Evolutionary conservation across 2,797 vertebrate species (phyloP).

Genomic region (Lithobates pipiens): DNA sequence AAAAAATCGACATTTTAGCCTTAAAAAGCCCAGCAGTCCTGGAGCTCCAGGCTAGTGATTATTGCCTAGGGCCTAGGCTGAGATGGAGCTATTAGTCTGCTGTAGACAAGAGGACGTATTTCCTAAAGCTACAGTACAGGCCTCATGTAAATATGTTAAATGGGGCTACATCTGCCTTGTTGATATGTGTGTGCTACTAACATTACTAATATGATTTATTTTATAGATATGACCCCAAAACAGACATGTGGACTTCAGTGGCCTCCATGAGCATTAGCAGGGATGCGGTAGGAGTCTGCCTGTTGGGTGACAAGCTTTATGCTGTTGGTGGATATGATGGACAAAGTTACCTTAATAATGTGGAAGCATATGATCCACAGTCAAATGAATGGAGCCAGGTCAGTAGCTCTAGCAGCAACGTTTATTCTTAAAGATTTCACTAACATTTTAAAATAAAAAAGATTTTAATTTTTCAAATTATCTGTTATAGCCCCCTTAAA

Average conservation of each 20-base stretch:
- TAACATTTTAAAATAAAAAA: no score
- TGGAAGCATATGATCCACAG: constrained; percentile 96
- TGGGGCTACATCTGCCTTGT: background rate
- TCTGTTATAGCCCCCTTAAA: no score
- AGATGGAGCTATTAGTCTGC: no score
- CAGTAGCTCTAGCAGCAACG: constrained; percentile 30
- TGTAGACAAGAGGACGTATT: no score
- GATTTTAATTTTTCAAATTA: no score
- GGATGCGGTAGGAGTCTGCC: constrained; percentile 95
- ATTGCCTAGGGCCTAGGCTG: no score
- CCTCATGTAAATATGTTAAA: no score
- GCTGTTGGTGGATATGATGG: constrained; percentile 97
- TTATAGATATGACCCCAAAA: constrained; percentile 95
- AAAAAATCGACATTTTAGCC: no score
- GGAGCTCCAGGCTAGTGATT: no score
- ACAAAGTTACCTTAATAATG: constrained; percentile 92
- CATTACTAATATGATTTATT: background rate
- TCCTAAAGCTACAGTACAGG: no score
- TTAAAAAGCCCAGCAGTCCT: no score
- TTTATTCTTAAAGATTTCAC: no score
- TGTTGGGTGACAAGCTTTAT: constrained; percentile 93
- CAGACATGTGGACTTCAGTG: constrained; percentile 94
- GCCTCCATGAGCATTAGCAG: constrained; percentile 97
- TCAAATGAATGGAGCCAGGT: constrained; percentile 98
- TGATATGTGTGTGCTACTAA: background rate